Percentiles rank a stretch among this genome's conserved stretches.
Evolutionary conservation across 2,888 invertebrate genomes (phyloP).

Genomic region (Belgica antarctica): DNA sequence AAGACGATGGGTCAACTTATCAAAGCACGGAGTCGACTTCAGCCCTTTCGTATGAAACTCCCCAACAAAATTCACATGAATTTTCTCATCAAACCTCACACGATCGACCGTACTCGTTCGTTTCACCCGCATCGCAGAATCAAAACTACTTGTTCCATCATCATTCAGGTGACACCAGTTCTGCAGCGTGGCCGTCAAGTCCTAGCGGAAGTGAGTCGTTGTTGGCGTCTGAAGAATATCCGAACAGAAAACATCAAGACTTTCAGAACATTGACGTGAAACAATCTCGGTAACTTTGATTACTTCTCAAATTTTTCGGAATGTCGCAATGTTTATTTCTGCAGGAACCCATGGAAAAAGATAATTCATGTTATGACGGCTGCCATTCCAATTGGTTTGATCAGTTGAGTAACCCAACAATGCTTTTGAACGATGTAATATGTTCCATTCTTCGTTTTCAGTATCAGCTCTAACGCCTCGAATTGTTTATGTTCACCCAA

Average conservation of each 20-base stretch:
- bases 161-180: too few species aligned
- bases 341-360: slow-evolving; percentile 43
- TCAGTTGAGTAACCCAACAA: slow-evolving; percentile 36
- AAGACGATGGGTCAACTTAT: too few species aligned
- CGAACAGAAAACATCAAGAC: background rate
- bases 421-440: too few species aligned
- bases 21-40: background rate
- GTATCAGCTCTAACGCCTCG: slow-evolving; percentile 45
- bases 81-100: background rate
- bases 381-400: slow-evolving; percentile 45
- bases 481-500: slow-evolving; percentile 45
- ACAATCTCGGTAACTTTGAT: background rate
- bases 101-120: slow-evolving; percentile 36
- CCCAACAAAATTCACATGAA: background rate
- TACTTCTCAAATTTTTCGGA: background rate
- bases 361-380: slow-evolving; percentile 44
- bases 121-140: background rate
- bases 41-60: background rate
- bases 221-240: background rate
- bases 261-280: background rate
- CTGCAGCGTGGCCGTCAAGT: background rate
- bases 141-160: background rate
- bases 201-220: background rate
- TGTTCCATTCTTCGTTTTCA: too few species aligned
- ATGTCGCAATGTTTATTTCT: background rate